Percentiles rank a stretch among this genome's conserved stretches.
Conservation (phyloP, 2,113 vertebrate species). For the Python bivittatus region DNA sequence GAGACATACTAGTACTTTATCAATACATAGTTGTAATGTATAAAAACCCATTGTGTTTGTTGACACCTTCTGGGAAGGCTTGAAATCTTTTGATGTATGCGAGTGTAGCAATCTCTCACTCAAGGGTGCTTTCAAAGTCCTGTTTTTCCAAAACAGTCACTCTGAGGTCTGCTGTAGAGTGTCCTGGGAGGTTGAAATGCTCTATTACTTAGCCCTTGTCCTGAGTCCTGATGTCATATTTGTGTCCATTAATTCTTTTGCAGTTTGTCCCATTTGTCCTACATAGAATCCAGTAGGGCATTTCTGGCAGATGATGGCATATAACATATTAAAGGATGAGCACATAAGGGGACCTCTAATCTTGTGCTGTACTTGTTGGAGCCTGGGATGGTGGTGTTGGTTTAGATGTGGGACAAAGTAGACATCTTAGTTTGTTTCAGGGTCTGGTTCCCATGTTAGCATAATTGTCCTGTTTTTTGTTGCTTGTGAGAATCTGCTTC, state of each 20-base stretch:
- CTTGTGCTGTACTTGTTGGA: not conserved
- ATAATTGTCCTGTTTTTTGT: not conserved
- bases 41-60: not conserved
- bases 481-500: not conserved
- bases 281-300: not conserved
- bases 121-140: not conserved
- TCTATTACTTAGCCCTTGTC: not conserved
- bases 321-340: not conserved
- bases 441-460: not conserved
- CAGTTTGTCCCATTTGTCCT: not conserved
- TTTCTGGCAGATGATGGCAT: not conserved
- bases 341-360: not conserved
- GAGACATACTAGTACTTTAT: not conserved
- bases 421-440: not conserved
- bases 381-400: not conserved
- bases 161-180: not conserved
- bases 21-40: not conserved
- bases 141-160: not conserved
- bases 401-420: not conserved
- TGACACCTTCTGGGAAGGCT: not conserved
- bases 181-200: not conserved
- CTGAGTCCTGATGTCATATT: not conserved
- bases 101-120: not conserved
- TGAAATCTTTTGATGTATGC: not conserved
- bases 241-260: not conserved